Conservation (phyloP, 1,140 invertebrate species). For the Drosophila sechellia region DNA sequence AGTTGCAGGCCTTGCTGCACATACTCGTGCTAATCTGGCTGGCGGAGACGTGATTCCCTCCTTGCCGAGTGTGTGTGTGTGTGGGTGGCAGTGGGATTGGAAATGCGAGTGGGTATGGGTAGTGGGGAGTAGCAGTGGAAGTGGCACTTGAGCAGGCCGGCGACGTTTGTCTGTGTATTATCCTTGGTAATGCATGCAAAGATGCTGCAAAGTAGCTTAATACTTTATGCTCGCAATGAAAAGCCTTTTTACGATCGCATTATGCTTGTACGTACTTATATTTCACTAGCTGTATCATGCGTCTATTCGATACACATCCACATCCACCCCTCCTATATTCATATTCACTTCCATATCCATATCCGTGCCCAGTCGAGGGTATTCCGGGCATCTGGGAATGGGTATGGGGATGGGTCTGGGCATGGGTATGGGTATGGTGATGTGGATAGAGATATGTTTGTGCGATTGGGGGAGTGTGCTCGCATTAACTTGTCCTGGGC, state of each 20-base stretch:
- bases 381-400: background rate
- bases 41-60: conserved; percentile 34
- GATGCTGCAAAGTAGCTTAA: conserved; percentile 83
- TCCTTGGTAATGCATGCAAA: conserved; percentile 80
- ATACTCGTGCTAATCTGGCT: conserved; percentile 27
- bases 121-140: too few species aligned
- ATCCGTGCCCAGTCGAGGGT: background rate
- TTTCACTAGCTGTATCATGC: conserved; percentile 61
- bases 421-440: background rate
- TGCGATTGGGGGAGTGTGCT: conserved; percentile 27
- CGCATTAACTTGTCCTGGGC: conserved; percentile 16
- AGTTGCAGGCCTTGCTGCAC: conserved; percentile 1
- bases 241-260: conserved; percentile 82
- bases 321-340: background rate
- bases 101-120: background rate
- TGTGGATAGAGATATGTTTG: conserved; percentile 4
- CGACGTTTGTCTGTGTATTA: conserved; percentile 66
- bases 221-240: conserved; percentile 82
- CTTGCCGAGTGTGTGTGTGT: background rate
- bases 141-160: conserved; percentile 30
- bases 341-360: background rate
- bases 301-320: conserved; percentile 58
- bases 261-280: conserved; percentile 79
- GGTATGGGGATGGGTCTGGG: background rate
- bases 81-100: conserved; percentile 1